Base-by-base conservation (phyloP, 1,140 invertebrate genomes). In the Xylocopa sonorina region DNA sequence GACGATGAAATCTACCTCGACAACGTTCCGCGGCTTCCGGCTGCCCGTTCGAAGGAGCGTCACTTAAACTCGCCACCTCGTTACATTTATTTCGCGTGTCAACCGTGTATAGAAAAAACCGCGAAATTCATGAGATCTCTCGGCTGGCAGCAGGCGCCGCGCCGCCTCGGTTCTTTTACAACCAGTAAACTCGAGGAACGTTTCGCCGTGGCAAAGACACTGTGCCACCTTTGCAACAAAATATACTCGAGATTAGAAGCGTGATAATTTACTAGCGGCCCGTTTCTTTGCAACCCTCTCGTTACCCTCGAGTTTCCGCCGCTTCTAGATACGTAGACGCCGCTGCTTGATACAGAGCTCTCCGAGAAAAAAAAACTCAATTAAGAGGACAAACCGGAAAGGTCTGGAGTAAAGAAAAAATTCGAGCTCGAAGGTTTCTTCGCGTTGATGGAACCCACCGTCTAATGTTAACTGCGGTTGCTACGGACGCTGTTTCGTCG, bases 321-420 rank as follows among this genome's bases (percentile, higher is more conserved):
- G 60, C 57, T 41, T 72, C 32, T 18, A 7, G 50, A 68, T 55
- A 64, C 51, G 27, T 50, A 43, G 46, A 14, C 62, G 53, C 29
- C 29, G 55, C 71, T 43, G 63, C 67, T 82, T 71, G 83, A 80
- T 80, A 69, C 60, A 69, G 27, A 41, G 34, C 60, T 60, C 75
- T 72, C 78, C 66, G 48, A 72, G 85, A 86, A 86, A 86, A 86
- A 86, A 86, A 86, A 82, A 82, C 83, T 82, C 80, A 85, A 85
- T 86, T 86, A 85, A 86, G 84, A 77, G 83, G 80, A 80, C 80
- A 82, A 86, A 86, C 84, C 71, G 74, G 48, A 63, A 78, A 80
- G 72, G 72, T 85, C 76, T 72, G 43, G 21, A 32, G 55, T 9
- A n/a, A 38, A 58, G 57, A 83, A 86, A 86, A 85, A 85, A 82